Evolutionary conservation across 2,888 invertebrate genomes (phyloP).

Genomic region (Parnassius apollo): DNA sequence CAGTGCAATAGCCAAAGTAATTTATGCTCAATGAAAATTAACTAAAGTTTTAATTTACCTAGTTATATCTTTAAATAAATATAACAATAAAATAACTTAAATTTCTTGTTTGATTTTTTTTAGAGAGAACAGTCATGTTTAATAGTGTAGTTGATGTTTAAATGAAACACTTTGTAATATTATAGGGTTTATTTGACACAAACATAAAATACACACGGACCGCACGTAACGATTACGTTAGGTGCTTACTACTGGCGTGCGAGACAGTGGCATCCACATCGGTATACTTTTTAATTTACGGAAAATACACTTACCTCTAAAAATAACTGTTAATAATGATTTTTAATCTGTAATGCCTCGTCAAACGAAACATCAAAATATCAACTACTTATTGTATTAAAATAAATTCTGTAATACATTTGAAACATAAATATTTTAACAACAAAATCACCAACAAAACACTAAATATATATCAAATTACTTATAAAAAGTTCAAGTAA

Average conservation of each 20-base stretch:
- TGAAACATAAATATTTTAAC: constrained; percentile 1
- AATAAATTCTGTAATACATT: not conserved
- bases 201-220: constrained; percentile 14
- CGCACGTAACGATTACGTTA: not conserved
- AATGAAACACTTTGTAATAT: constrained; percentile 1
- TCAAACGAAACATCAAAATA: not conserved
- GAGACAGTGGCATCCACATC: constrained; percentile 1
- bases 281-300: not conserved
- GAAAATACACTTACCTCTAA: constrained; percentile 15
- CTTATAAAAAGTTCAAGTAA: not conserved
- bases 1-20: too few species aligned
- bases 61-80: too few species aligned
- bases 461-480: not conserved
- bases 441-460: not conserved
- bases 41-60: too few species aligned
- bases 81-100: too few species aligned
- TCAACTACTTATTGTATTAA: not conserved
- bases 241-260: not conserved
- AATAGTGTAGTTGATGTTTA: not conserved
- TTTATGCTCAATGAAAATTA: too few species aligned
- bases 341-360: constrained; percentile 3
- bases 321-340: constrained; percentile 1
- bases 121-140: too few species aligned
- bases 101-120: too few species aligned
- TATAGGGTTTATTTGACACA: constrained; percentile 26